Percentiles rank a stretch among this genome's conserved stretches.
phyloP scores from a whole-genome alignment of 2,888 invertebrate genomes.

The Litoditis marina region DNA sequence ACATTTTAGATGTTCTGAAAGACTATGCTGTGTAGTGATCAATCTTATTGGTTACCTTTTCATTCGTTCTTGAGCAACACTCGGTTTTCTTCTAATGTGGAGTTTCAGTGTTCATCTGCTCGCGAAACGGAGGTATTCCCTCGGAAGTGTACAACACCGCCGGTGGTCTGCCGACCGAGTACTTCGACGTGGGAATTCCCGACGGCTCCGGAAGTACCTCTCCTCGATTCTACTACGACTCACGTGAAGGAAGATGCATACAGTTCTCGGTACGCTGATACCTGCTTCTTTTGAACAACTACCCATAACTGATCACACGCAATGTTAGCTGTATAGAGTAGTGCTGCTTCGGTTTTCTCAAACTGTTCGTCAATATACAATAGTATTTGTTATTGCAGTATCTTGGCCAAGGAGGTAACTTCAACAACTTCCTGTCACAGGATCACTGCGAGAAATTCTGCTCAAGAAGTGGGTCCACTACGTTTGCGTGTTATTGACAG shows the following conservation, averaged over 20 bases:
- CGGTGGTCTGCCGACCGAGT: slow-evolving; percentile 59
- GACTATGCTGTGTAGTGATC: no score
- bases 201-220: slow-evolving; percentile 57
- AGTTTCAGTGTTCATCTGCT: slow-evolving; percentile 57
- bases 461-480: slow-evolving; percentile 51
- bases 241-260: slow-evolving; percentile 58
- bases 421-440: slow-evolving; percentile 60
- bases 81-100: no score
- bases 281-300: not conserved
- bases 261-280: slow-evolving; percentile 54
- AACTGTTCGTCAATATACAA: not conserved
- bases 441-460: slow-evolving; percentile 61
- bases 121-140: slow-evolving; percentile 59
- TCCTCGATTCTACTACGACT: slow-evolving; percentile 59
- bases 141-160: slow-evolving; percentile 61
- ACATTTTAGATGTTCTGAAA: no score
- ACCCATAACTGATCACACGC: not conserved
- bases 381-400: slow-evolving; percentile 33
- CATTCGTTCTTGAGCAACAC: no score
- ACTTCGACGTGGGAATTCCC: slow-evolving; percentile 60
- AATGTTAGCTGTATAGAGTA: not conserved
- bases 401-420: slow-evolving; percentile 61
- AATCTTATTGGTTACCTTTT: not conserved
- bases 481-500: not conserved
- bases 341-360: not conserved